A percentile compares a stretch with the other conserved stretches of the same genome.
Conservation (phyloP, 2,113 vertebrate genomes). For the Dromaius novaehollandiae region DNA sequence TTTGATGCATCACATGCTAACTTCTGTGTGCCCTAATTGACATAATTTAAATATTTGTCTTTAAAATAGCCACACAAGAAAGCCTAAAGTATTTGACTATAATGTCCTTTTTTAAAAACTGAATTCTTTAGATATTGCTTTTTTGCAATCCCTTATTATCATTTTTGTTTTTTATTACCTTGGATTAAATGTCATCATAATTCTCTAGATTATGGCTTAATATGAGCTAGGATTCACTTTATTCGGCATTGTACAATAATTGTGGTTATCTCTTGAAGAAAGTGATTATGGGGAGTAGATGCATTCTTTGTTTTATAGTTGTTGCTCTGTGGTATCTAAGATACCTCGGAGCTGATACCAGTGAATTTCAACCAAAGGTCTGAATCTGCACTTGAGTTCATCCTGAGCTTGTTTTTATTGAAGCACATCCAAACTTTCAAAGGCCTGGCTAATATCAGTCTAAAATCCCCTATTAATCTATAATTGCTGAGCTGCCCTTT, state of each 20-base stretch:
- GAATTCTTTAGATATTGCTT: fast-evolving
- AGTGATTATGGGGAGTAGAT: background rate
- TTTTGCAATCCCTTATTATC: background rate
- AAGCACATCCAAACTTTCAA: background rate
- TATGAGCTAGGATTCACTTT: background rate
- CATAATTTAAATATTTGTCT: background rate
- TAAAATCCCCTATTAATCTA: background rate
- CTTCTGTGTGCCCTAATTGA: background rate
- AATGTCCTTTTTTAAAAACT: background rate
- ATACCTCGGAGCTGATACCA: background rate
- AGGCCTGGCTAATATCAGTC: background rate
- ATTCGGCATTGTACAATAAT: background rate
- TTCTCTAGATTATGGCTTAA: background rate
- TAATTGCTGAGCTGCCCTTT: background rate
- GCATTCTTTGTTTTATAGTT: background rate
- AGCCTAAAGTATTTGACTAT: background rate
- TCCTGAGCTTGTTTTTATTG: background rate
- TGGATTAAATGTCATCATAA: background rate
- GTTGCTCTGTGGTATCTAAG: background rate
- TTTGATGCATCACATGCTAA: background rate
- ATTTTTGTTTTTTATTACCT: background rate
- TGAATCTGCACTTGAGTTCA: background rate
- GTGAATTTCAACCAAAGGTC: background rate
- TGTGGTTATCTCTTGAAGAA: background rate
- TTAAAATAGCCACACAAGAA: background rate